phyloP scores from a whole-genome alignment of 2,888 invertebrate species.

The Drosophila anomalipes region DNA sequence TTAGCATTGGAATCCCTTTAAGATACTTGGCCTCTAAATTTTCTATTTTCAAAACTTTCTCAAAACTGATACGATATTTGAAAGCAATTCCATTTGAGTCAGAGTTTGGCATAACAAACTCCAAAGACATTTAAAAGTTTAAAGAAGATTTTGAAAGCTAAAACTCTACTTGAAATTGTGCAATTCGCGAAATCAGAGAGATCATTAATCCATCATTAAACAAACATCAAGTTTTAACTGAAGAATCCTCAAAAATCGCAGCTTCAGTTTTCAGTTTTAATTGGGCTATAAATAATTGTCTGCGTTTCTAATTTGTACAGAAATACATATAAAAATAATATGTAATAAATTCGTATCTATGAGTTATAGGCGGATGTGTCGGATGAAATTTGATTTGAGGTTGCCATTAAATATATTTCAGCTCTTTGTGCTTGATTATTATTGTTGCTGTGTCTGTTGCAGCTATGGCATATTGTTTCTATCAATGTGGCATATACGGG shows the following conservation, averaged over 20 bases:
- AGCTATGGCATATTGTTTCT: slow-evolving; percentile 54
- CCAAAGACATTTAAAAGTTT: not conserved
- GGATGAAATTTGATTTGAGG: slow-evolving; percentile 67
- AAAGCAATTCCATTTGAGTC: not conserved
- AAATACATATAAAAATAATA: slow-evolving; percentile 13
- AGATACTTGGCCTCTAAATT: not conserved
- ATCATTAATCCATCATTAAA: not conserved
- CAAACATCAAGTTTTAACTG: slow-evolving; percentile 54
- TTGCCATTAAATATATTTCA: slow-evolving; percentile 54
- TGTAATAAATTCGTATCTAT: slow-evolving; percentile 34
- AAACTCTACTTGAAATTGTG: not conserved
- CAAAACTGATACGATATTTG: not conserved
- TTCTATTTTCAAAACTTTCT: not conserved
- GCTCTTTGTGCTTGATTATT: slow-evolving; percentile 44
- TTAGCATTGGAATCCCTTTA: not conserved
- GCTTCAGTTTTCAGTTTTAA: slow-evolving; percentile 36
- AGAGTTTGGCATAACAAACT: not conserved
- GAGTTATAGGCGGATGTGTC: slow-evolving; percentile 52
- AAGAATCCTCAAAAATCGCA: slow-evolving; percentile 47
- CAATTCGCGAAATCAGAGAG: not conserved
- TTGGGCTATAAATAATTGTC: slow-evolving; percentile 49
- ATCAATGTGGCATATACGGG: slow-evolving; percentile 34
- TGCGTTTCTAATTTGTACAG: slow-evolving; percentile 14
- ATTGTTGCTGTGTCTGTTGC: slow-evolving; percentile 40
- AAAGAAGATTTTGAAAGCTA: not conserved